phyloP scores from a whole-genome alignment of 2,113 vertebrate species.

The Pygoscelis antarcticus region DNA sequence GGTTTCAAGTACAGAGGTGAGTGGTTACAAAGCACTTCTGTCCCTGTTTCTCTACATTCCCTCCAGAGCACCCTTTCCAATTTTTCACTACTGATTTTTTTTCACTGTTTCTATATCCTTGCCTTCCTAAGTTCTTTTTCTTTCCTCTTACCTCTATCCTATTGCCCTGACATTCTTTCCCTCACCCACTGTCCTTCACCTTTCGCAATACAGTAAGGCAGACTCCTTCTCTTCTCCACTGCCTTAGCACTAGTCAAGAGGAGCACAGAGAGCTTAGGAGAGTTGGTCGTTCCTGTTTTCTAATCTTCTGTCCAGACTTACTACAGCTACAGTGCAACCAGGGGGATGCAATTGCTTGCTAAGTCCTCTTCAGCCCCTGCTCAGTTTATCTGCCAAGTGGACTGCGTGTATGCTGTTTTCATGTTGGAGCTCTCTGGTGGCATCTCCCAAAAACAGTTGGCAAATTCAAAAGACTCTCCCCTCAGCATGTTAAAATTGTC shows the following conservation, averaged over 20 bases:
- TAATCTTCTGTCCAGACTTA: neutral
- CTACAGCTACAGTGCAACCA: neutral
- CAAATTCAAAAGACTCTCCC: neutral
- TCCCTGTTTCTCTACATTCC: neutral
- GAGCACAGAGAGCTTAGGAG: neutral
- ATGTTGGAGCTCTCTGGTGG: neutral
- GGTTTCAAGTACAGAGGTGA: neutral
- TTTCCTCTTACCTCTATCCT: neutral
- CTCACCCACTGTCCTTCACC: neutral
- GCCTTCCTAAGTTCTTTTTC: neutral
- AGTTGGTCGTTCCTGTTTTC: neutral
- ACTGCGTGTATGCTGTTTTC: neutral
- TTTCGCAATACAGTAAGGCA: neutral
- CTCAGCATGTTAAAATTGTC: neutral
- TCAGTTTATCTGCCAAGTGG: neutral
- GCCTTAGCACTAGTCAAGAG: neutral
- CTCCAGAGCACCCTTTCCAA: neutral
- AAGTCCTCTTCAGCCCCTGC: neutral
- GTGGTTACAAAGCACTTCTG: neutral
- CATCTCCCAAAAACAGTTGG: neutral
- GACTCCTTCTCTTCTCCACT: neutral
- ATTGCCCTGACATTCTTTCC: neutral
- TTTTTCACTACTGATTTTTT: neutral
- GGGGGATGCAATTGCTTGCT: neutral
- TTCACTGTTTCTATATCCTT: neutral